phyloP scores from a whole-genome alignment of 1,140 invertebrate species.

The Drosophila erecta region DNA sequence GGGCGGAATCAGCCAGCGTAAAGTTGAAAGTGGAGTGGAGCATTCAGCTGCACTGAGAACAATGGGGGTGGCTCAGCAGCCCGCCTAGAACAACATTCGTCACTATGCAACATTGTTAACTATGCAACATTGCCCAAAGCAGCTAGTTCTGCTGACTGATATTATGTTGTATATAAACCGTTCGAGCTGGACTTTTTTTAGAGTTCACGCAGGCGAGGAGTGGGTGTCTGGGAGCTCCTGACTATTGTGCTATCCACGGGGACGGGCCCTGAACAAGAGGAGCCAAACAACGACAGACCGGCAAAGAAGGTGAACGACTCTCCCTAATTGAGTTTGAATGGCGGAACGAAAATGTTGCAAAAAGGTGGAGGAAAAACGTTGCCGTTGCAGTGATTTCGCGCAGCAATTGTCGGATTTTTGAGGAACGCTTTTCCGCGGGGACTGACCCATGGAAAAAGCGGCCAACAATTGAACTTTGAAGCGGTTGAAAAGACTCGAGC shows the following conservation, averaged over 20 bases:
- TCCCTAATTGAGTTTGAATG: constrained; percentile 75
- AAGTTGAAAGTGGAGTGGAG: constrained; percentile 71
- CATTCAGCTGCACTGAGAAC: constrained; percentile 1
- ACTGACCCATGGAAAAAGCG: constrained; percentile 7
- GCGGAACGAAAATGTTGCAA: constrained; percentile 61
- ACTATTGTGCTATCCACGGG: constrained; percentile 25
- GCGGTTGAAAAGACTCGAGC: neutral
- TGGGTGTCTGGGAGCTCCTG: constrained; percentile 35
- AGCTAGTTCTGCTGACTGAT: too few relatives aligned
- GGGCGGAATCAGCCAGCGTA: constrained; percentile 55
- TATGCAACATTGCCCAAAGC: too few relatives aligned
- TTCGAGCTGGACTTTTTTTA: neutral
- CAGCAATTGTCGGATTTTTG: constrained; percentile 19
- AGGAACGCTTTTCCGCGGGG: constrained; percentile 23
- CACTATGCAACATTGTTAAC: too few relatives aligned
- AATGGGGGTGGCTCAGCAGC: neutral
- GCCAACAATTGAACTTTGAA: constrained; percentile 31
- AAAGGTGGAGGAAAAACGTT: constrained; percentile 38
- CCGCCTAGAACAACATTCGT: too few relatives aligned
- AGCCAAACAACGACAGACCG: constrained; percentile 31
- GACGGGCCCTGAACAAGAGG: constrained; percentile 17
- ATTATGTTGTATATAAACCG: neutral
- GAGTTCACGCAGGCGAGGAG: constrained; percentile 6
- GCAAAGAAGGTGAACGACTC: constrained; percentile 65
- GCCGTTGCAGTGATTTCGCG: constrained; percentile 46